Evolutionary conservation across 2,113 vertebrate species (phyloP), one percentile per base, ranked within the genome.

Genomic region (Paralichthys olivaceus): DNA sequence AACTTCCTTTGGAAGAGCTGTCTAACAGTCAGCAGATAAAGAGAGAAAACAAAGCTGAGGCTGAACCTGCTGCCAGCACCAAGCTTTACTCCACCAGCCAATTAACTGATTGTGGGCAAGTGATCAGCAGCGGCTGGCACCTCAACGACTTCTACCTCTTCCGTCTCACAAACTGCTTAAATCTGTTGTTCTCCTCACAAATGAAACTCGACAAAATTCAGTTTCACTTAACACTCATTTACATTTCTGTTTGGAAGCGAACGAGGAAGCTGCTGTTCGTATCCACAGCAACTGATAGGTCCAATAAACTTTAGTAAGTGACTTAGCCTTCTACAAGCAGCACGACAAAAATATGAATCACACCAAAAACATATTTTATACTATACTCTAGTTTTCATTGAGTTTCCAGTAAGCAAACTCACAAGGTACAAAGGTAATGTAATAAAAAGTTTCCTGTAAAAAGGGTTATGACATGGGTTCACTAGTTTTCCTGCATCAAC

Each of bases 81-180:
- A 53, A 26, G 73, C 77, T 81, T 76, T 80, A 54, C 63, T 70
- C 72, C 45, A 55, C 32, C 67, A 82, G 77, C 77, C 90, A 86
- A 63, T 78, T 80, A 85, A 75, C 79, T 80, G 84, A 86, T 70
- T 73, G 76, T 61, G 64, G 69, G 45, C 47, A 79, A 73, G 66
- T 64, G 54, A 49, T 84, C 56, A 59, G 76, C 55, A 51, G 69
- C 7, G 13, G 23, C 75, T 40, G 58, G 72, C 56, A 66, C 15
- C 29, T 6, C 9, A 4, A 28, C 14, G 32, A 70, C 58, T 22
- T 79, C 32, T 17, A 54, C 37, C 51, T 72, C 56, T 51, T 76
- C 70, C 25, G n/a, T 58, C 47, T 51, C 57, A 62, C 23, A 73
- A 49, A 25, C 23, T 3, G 28, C 56, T 68, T 28, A 7, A 62